Evolutionary conservation across 2,888 invertebrate genomes (phyloP), one percentile per base, ranked within the genome.

Genomic region (Eristalis tenax): DNA sequence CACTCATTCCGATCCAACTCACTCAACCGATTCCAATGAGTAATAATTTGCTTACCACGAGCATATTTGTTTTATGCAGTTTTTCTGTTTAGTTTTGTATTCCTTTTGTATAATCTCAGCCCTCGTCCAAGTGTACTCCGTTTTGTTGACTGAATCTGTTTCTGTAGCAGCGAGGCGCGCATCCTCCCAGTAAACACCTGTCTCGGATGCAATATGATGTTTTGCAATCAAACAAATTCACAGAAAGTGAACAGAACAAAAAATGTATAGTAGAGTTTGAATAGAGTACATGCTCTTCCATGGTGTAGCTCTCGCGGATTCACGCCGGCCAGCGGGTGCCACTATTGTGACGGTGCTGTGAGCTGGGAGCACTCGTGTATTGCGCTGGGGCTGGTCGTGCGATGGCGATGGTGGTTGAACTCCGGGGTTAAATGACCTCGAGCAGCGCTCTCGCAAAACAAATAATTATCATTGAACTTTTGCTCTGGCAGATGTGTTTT

Each of bases 391-490:
- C 18, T 18, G 38, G 71, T 68, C 73, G 71, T 71, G 65, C 75
- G 76, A 70, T 26, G 26, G 26, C 26, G 26, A 26, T 68, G 79
- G 71, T 83, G 86, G 63, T 87, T 87, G 87, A 87, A 87, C 87
- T 80, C 83, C 76, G 87, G 87, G 87, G 87, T 87, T 87, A 87
- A 87, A 87, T 83, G 83, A 87, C 87, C 87, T 87, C 87, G 87
- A 79, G 87, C 76, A 76, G 80, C 79, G 80, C 79, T 43, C 43
- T 87, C 76, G 83, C 87, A 87, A 87, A 87, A 87, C 87, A 87
- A 87, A 87, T 87, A 87, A 83, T 87, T 87, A 87, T 87, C 83
- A 87, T 83, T 87, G 87, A 87, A 87, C 79, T 83, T 78, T 86
- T 75, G 86, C 83, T 83, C 83, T 68, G 76, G 50, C 83, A 83